Percentiles rank a stretch among this genome's conserved stretches.
These are phyloP conservation scores for Pitta sordida DNA, from an alignment of 2,113 vertebrate genomes.

Conservation along the genomic window DNA sequence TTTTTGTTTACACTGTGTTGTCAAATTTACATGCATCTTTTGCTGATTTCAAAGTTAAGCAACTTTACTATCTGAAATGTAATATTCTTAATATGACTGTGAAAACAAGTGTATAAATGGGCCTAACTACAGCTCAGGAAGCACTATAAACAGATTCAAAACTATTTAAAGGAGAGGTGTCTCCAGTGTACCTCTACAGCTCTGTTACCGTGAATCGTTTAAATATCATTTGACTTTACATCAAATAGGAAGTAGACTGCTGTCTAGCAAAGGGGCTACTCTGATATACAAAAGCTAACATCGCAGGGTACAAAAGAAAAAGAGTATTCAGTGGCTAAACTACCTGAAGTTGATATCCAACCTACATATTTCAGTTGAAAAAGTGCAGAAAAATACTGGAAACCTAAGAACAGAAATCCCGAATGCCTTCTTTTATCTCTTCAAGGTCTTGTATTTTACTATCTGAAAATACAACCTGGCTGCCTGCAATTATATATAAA, in stretches of 20 bases:
- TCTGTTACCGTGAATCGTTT: neutral
- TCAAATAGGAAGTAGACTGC: neutral
- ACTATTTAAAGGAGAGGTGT: neutral
- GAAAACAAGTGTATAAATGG: neutral
- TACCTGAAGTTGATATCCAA: neutral
- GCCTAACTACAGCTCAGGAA: neutral
- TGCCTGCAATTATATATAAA: constrained; percentile 46
- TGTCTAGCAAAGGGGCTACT: neutral
- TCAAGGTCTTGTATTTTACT: neutral
- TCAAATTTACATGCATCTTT: neutral
- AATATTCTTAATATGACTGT: neutral
- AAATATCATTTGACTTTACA: neutral
- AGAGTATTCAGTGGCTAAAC: neutral
- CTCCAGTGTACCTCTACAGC: neutral
- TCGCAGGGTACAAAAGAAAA: neutral
- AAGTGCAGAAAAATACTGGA: neutral
- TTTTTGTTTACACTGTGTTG: neutral
- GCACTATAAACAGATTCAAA: neutral
- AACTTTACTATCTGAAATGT: neutral
- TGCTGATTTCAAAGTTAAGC: neutral
- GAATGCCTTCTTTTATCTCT: neutral
- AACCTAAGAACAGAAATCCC: neutral
- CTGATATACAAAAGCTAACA: neutral
- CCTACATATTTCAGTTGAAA: neutral
- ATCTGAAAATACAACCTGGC: constrained; percentile 39